Evolutionary conservation across 2,888 invertebrate genomes (phyloP).

Genomic region (Ceriagrion tenellum): DNA sequence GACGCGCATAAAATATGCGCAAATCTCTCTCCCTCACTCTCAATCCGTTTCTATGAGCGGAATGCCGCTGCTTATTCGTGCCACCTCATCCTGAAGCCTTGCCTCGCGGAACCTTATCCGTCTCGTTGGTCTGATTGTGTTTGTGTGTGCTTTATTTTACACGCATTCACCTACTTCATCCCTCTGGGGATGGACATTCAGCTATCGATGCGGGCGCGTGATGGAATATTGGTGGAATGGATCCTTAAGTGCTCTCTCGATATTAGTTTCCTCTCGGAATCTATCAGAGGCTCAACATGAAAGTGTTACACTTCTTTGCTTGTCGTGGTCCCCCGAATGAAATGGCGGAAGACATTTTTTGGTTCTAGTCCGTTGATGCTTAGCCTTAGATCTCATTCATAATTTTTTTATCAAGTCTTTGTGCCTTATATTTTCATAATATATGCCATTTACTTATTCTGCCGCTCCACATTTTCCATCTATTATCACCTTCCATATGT

Average conservation of each 20-base stretch:
- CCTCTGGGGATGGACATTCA: background rate
- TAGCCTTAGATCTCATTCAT: too few relatives aligned
- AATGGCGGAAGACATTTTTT: too few relatives aligned
- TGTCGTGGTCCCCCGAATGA: too few relatives aligned
- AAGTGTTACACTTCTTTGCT: too few relatives aligned
- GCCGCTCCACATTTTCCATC: too few relatives aligned
- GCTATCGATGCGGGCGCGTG: background rate
- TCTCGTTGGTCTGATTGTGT: background rate
- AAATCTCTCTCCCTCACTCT: background rate
- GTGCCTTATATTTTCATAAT: too few relatives aligned
- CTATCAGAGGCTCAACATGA: too few relatives aligned
- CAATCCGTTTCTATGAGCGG: background rate
- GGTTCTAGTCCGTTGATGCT: too few relatives aligned
- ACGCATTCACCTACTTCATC: background rate
- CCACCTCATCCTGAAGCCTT: background rate
- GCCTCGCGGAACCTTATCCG: background rate
- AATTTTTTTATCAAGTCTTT: too few relatives aligned
- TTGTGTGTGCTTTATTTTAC: background rate
- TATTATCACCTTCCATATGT: too few relatives aligned
- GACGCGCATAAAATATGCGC: background rate
- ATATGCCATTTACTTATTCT: too few relatives aligned
- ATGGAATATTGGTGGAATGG: background rate
- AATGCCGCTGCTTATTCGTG: background rate
- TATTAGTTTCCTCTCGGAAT: background rate
- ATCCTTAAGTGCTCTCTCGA: background rate